Evolutionary conservation across 2,888 invertebrate species (phyloP), one percentile per base, ranked within the genome.

Genomic region (Euproctis similis): DNA sequence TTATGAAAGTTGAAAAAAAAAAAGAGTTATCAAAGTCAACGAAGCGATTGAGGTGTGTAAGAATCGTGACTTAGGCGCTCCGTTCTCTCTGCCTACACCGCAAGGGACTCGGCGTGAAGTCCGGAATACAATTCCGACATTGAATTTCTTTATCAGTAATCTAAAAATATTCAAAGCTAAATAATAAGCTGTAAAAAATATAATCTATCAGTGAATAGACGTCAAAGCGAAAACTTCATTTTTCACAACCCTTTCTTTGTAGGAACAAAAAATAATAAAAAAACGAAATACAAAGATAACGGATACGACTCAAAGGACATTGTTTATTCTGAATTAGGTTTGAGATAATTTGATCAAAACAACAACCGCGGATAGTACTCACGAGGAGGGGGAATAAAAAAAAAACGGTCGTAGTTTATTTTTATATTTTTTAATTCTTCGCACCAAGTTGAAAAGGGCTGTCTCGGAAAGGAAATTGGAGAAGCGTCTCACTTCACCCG

Each of bases 391-490:
- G n/a, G n/a, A n/a, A n/a, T n/a, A 21, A 28, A 16, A 41, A 39
- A 30, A 46, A 42, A 44, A 36, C 28, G 22, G 20, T n/a, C 22
- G 4, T 25, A 35, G 34, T 44, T 41, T 44, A 38, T 47, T 43
- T 24, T n/a, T 36, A 22, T 47, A 41, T 36, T 51, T 48, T 63
- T 62, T 61, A 57, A 63, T 53, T 56, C 52, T 49, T 43, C n/a
- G 14, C 42, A 34, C 43, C 35, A 40, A 24, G 42, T 47, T 44
- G 43, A 49, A 58, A 63, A 47, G 59, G 54, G 57, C 57, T 58
- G 56, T 52, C 56, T 47, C 41, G 36, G 32, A 43, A 39, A 60
- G 65, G 62, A 67, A 66, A 67, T 66, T 64, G 63, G 56, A 55
- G 52, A 36, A 47, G 50, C 45, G 40, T 49, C 46, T 50, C 49